Conservation (phyloP, 2,888 invertebrate genomes). For the Laspeyria flexula region DNA sequence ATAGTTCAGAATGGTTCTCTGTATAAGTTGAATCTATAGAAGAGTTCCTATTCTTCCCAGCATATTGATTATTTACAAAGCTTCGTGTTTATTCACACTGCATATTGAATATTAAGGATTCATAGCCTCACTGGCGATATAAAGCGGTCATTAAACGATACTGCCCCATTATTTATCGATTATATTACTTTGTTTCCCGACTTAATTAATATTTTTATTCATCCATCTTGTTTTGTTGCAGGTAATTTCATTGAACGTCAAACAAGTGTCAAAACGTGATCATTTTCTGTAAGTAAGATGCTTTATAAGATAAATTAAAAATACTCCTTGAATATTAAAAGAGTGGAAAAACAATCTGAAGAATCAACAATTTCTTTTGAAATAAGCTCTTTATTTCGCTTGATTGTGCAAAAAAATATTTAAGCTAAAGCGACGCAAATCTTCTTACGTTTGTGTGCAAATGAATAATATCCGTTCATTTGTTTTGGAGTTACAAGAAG, state of each 20-base stretch:
- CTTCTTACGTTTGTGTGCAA: slow-evolving; percentile 4
- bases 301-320: too few relatives aligned
- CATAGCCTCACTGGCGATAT: slow-evolving; percentile 29
- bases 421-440: neutral
- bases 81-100: too few relatives aligned
- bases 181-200: slow-evolving; percentile 28
- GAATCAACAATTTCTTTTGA: too few relatives aligned
- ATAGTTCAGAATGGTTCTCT: too few relatives aligned
- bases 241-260: slow-evolving; percentile 38
- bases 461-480: slow-evolving; percentile 26
- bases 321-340: too few relatives aligned
- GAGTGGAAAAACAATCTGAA: too few relatives aligned
- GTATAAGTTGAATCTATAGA: too few relatives aligned
- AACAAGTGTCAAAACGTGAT: neutral
- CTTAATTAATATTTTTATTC: slow-evolving; percentile 38
- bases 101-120: too few relatives aligned
- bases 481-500: slow-evolving; percentile 35
- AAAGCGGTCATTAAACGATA: slow-evolving; percentile 43
- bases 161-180: slow-evolving; percentile 45
- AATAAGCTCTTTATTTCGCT: too few relatives aligned
- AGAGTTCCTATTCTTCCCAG: too few relatives aligned
- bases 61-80: too few relatives aligned
- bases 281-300: slow-evolving; percentile 16
- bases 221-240: slow-evolving; percentile 49
- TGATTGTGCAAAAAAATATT: too few relatives aligned